These are phyloP conservation scores for Callospermophilus lateralis DNA, from an alignment of 2,113 vertebrate genomes.

Conservation along the genomic window DNA sequence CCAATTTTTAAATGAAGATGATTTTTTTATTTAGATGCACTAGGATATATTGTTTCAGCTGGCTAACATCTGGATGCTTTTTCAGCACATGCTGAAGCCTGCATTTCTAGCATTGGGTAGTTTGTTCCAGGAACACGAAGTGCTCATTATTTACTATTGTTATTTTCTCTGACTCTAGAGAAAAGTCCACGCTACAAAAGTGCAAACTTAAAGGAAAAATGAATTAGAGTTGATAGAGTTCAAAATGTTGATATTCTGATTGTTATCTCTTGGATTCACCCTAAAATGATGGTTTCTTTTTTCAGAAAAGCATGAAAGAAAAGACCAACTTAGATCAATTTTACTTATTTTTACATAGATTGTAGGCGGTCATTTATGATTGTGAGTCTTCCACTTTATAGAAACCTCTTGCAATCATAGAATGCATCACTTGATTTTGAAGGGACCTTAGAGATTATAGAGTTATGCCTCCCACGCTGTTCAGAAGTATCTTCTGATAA, in stretches of 20 bases:
- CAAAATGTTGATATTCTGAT: constrained; percentile 62
- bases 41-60: constrained; percentile 73
- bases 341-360: neutral
- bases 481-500: constrained; percentile 34
- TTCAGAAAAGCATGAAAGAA: constrained; percentile 41
- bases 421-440: neutral
- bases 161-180: constrained; percentile 71
- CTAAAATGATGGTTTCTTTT: constrained; percentile 25
- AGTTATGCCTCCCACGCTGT: neutral
- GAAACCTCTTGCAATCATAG: constrained; percentile 4
- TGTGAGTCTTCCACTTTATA: constrained; percentile 10
- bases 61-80: constrained; percentile 73
- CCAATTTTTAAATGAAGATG: constrained; percentile 44
- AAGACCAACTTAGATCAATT: constrained; percentile 8
- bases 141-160: constrained; percentile 70
- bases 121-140: constrained; percentile 74
- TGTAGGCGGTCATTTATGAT: neutral
- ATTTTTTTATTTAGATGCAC: constrained; percentile 68
- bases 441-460: neutral
- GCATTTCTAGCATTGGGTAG: constrained; percentile 1
- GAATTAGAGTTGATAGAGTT: constrained; percentile 64
- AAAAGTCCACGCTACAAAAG: constrained; percentile 56
- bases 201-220: constrained; percentile 61
- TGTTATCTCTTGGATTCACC: constrained; percentile 1
- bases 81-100: constrained; percentile 61